Conservation (phyloP, 2,797 vertebrate species). For the Spinibarbus caldwelli region DNA sequence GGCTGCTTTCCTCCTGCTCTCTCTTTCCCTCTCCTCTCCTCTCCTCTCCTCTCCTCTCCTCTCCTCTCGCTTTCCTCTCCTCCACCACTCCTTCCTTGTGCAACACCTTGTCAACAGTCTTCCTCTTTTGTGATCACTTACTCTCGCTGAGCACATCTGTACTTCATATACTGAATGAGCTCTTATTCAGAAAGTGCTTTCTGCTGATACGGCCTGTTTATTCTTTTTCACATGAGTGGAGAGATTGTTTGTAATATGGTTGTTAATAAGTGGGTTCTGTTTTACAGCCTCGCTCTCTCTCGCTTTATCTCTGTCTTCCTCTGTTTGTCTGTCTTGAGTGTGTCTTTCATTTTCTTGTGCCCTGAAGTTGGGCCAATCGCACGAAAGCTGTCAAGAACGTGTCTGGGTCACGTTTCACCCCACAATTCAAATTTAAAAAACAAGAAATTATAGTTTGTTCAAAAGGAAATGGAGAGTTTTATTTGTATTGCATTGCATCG, state of each 20-base stretch:
- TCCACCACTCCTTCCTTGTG: constrained; percentile 20
- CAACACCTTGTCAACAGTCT: constrained; percentile 51
- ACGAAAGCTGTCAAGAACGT: background rate
- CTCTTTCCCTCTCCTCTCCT: constrained; percentile 14
- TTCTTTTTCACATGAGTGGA: constrained; percentile 44
- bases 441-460: background rate
- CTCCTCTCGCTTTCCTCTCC: constrained; percentile 16
- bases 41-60: no score
- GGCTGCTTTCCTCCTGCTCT: constrained; percentile 12
- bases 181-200: constrained; percentile 24
- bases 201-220: constrained; percentile 41
- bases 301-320: constrained; percentile 23
- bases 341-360: constrained; percentile 29
- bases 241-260: constrained; percentile 49
- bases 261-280: constrained; percentile 50
- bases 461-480: background rate
- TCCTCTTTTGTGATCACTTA: constrained; percentile 49
- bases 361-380: background rate
- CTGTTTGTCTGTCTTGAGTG: constrained; percentile 33
- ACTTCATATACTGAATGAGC: constrained; percentile 46
- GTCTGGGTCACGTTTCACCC: background rate
- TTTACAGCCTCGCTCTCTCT: constrained; percentile 12
- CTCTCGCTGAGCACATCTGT: constrained; percentile 37
- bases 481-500: background rate
- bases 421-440: background rate